Evolutionary conservation across 1,140 invertebrate species (phyloP).

Genomic region (Halyomorpha halys): DNA sequence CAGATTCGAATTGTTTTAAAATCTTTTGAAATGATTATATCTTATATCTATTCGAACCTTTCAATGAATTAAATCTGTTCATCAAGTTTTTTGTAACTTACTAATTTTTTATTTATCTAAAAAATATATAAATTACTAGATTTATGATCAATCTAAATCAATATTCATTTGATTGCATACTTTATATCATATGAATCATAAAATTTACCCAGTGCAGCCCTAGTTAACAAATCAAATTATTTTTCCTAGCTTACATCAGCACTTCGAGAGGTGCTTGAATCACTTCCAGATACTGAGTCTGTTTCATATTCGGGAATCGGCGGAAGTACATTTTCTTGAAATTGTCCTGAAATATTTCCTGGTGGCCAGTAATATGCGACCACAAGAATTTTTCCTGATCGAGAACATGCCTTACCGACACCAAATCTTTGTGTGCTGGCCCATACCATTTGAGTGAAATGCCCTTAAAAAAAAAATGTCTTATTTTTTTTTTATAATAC

Average conservation of each 20-base stretch:
- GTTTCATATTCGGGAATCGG: slow-evolving; percentile 47
- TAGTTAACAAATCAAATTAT: not conserved
- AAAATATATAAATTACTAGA: no score
- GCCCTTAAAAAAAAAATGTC: slow-evolving; percentile 43
- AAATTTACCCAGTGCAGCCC: slow-evolving; percentile 1
- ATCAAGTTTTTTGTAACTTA: no score
- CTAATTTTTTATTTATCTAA: no score
- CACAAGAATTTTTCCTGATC: slow-evolving; percentile 63
- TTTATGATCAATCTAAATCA: no score
- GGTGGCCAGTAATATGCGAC: slow-evolving; percentile 71
- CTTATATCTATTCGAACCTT: no score
- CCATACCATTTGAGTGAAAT: slow-evolving; percentile 89
- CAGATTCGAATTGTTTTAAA: no score
- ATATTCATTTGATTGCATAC: no score
- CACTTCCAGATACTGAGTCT: slow-evolving; percentile 28
- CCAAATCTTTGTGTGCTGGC: slow-evolving; percentile 64
- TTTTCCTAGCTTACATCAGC: slow-evolving; percentile 10
- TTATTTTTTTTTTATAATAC: no score
- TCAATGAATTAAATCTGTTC: no score
- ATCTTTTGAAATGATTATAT: no score
- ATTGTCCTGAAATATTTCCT: slow-evolving; percentile 66
- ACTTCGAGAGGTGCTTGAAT: slow-evolving; percentile 26
- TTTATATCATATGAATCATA: not conserved
- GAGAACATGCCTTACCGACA: slow-evolving; percentile 64
- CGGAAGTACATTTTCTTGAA: slow-evolving; percentile 63